phyloP scores from a whole-genome alignment of 2,888 invertebrate genomes.

The Lasioglossum figueresi region DNA sequence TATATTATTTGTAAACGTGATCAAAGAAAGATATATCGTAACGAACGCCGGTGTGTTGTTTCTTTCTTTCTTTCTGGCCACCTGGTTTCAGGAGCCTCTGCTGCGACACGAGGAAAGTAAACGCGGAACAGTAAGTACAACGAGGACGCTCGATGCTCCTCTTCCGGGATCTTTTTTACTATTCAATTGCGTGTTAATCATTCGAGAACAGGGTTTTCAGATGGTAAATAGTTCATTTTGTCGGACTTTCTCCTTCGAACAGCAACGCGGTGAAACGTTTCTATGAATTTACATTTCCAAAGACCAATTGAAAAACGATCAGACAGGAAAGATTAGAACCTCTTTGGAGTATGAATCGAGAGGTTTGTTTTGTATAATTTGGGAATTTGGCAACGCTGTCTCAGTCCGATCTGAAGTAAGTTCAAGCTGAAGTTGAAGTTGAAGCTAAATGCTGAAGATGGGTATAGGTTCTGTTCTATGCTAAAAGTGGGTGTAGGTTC shows the following conservation, averaged over 20 bases:
- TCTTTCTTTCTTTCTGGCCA: neutral
- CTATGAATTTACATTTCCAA: neutral
- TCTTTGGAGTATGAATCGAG: neutral
- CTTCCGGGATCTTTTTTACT: constrained; percentile 26
- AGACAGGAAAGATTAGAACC: neutral
- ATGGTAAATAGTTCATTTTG: neutral
- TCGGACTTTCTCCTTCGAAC: neutral
- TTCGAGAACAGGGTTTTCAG: neutral
- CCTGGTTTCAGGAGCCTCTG: neutral
- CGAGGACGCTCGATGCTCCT: neutral
- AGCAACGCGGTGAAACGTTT: neutral
- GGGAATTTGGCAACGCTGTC: too few species aligned
- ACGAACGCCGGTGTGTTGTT: constrained; percentile 33
- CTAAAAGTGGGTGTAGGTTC: too few species aligned
- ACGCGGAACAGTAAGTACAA: constrained; percentile 37
- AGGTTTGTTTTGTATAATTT: neutral
- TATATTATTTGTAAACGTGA: constrained; percentile 69
- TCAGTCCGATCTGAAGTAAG: too few species aligned
- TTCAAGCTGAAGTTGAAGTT: too few species aligned
- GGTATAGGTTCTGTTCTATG: too few species aligned
- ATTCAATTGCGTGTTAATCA: constrained; percentile 14
- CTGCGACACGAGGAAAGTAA: neutral
- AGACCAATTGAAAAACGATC: neutral
- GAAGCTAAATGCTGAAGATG: too few species aligned
- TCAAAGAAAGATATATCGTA: constrained; percentile 63